A percentile compares a stretch with the other conserved stretches of the same genome.
Evolutionary conservation across 2,797 vertebrate species (phyloP).

Genomic region (Dicrostonyx torquatus): DNA sequence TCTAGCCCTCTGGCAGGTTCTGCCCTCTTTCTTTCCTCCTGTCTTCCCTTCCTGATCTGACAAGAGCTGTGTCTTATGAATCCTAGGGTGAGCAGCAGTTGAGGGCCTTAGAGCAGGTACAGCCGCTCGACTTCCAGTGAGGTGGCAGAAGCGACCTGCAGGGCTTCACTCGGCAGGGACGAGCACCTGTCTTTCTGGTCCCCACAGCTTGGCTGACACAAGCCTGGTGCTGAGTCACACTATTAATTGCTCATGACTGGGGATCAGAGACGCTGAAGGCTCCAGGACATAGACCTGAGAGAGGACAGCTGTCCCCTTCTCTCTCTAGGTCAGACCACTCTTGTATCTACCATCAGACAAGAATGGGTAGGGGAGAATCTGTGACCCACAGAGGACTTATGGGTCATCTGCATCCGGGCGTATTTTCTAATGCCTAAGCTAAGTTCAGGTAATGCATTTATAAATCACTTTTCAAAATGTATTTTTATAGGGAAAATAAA

Average conservation of each 20-base stretch:
- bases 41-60: neutral
- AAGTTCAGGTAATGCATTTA: neutral
- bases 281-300: conserved; percentile 2
- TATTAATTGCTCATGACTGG: conserved; percentile 42
- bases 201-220: conserved; percentile 26
- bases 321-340: conserved; percentile 6
- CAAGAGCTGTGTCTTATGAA: neutral
- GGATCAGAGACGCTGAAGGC: neutral
- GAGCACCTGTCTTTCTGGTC: conserved; percentile 67
- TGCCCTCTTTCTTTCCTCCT: neutral
- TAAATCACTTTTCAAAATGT: neutral
- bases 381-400: neutral
- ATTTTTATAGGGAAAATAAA: conserved; percentile 38
- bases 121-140: neutral
- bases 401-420: conserved; percentile 4
- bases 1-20: neutral
- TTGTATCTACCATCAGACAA: neutral
- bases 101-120: neutral
- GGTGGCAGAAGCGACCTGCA: conserved; percentile 21
- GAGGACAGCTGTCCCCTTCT: neutral
- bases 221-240: conserved; percentile 67
- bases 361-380: conserved; percentile 7
- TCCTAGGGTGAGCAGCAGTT: neutral
- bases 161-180: neutral
- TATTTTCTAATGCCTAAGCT: neutral